Evolutionary conservation across 2,888 invertebrate genomes (phyloP).

Genomic region (Stenichneumon culpator): DNA sequence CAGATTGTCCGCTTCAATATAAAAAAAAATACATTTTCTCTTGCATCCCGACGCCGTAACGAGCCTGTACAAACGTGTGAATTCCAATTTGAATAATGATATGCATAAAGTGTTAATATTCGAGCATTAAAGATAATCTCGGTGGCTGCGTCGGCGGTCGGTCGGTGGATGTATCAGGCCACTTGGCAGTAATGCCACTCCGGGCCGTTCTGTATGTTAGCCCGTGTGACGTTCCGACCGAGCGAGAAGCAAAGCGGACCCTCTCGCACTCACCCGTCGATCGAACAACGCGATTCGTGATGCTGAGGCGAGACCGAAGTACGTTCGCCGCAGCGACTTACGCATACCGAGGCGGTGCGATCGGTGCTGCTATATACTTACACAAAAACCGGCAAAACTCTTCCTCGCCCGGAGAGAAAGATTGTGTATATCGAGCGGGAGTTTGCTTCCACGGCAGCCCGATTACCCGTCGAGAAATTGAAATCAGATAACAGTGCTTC

Average conservation of each 20-base stretch:
- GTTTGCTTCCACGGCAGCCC: conserved; percentile 70
- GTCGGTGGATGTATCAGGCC: conserved; percentile 12
- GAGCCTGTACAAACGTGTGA: conserved; percentile 70
- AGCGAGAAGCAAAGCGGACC: conserved; percentile 21
- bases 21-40: neutral
- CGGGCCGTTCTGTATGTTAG: neutral
- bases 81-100: conserved; percentile 75
- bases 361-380: conserved; percentile 72
- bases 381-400: conserved; percentile 55
- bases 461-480: conserved; percentile 79
- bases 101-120: conserved; percentile 74
- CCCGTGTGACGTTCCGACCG: conserved; percentile 35
- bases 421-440: conserved; percentile 51
- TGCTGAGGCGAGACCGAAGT: neutral
- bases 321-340: neutral
- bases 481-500: conserved; percentile 80
- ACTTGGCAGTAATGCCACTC: conserved; percentile 40
- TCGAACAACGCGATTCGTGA: conserved; percentile 29
- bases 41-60: conserved; percentile 53
- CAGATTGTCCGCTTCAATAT: neutral
- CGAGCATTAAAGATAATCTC: conserved; percentile 70
- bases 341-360: conserved; percentile 1
- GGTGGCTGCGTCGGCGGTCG: conserved; percentile 52
- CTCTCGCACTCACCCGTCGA: conserved; percentile 41
- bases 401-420: conserved; percentile 24